Evolutionary conservation across 2,888 invertebrate species (phyloP).

Genomic region (Acleris cristana): DNA sequence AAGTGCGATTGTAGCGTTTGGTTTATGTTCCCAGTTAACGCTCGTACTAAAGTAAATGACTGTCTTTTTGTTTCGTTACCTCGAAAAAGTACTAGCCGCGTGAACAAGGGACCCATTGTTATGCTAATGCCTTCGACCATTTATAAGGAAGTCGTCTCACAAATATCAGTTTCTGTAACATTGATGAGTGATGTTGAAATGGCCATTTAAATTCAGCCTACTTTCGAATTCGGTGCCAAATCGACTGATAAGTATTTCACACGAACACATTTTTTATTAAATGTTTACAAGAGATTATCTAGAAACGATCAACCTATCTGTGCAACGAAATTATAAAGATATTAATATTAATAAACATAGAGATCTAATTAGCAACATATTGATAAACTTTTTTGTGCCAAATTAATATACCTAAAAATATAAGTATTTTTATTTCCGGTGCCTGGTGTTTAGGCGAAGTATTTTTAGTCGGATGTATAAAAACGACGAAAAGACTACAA

Average conservation of each 20-base stretch:
- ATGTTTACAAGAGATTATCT: constrained; percentile 2
- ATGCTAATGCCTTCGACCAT: constrained; percentile 27
- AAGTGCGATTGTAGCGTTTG: constrained; percentile 2
- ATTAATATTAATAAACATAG: constrained; percentile 7
- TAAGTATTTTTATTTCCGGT: no score
- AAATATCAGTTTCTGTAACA: constrained; percentile 23
- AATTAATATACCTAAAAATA: neutral
- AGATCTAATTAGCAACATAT: neutral
- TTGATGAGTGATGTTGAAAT: constrained; percentile 10
- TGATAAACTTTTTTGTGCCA: neutral
- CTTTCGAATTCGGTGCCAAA: constrained; percentile 19
- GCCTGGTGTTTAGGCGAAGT: no score
- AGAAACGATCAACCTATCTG: constrained; percentile 17
- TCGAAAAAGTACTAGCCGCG: constrained; percentile 21
- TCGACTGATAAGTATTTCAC: neutral
- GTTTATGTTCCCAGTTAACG: constrained; percentile 31
- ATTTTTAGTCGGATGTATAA: no score
- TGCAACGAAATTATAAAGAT: constrained; percentile 15
- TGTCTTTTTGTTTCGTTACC: constrained; percentile 31
- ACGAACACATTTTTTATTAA: neutral
- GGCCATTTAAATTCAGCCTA: constrained; percentile 13
- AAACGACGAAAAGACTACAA: no score
- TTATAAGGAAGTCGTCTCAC: constrained; percentile 27
- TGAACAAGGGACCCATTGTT: constrained; percentile 20
- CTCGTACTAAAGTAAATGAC: constrained; percentile 26